These are phyloP conservation scores for Nylanderia fulva DNA, from an alignment of 1,140 invertebrate genomes.

Conservation along the genomic window DNA sequence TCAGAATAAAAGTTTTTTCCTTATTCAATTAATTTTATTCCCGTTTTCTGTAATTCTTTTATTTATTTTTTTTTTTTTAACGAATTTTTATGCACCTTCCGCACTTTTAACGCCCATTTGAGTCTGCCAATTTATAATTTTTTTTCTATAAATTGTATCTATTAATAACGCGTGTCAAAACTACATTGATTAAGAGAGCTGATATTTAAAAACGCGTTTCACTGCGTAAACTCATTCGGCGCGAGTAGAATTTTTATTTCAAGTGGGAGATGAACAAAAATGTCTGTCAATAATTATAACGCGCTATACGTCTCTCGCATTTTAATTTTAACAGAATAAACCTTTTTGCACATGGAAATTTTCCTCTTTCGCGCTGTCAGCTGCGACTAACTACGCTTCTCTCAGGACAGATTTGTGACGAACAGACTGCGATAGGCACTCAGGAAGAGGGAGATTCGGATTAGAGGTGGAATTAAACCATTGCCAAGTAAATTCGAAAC, in stretches of 20 bases:
- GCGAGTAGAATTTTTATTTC: slow-evolving; percentile 12
- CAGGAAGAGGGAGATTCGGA: neutral
- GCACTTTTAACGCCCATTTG: neutral
- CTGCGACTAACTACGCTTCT: slow-evolving; percentile 68
- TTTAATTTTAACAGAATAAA: slow-evolving; percentile 64
- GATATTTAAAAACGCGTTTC: slow-evolving; percentile 29
- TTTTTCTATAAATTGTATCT: slow-evolving; percentile 19
- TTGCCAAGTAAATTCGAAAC: slow-evolving; percentile 25
- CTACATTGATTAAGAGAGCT: neutral
- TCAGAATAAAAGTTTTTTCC: slow-evolving; percentile 25
- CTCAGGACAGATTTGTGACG: slow-evolving; percentile 54
- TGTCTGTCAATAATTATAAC: slow-evolving; percentile 42
- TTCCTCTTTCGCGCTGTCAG: slow-evolving; percentile 62
- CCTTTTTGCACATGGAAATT: slow-evolving; percentile 67
- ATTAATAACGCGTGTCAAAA: slow-evolving; percentile 12
- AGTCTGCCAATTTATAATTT: neutral
- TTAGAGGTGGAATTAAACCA: slow-evolving; percentile 40
- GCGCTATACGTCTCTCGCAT: slow-evolving; percentile 4
- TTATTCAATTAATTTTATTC: slow-evolving; percentile 20
- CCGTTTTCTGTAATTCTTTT: neutral
- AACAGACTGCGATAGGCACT: slow-evolving; percentile 28
- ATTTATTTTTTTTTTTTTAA: too few species aligned
- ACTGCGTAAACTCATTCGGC: neutral
- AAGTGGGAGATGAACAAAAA: slow-evolving; percentile 27
- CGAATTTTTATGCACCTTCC: neutral